Evolutionary conservation across 2,113 vertebrate species (phyloP), one percentile per base, ranked within the genome.

Genomic region (Rousettus leschenaultii): DNA sequence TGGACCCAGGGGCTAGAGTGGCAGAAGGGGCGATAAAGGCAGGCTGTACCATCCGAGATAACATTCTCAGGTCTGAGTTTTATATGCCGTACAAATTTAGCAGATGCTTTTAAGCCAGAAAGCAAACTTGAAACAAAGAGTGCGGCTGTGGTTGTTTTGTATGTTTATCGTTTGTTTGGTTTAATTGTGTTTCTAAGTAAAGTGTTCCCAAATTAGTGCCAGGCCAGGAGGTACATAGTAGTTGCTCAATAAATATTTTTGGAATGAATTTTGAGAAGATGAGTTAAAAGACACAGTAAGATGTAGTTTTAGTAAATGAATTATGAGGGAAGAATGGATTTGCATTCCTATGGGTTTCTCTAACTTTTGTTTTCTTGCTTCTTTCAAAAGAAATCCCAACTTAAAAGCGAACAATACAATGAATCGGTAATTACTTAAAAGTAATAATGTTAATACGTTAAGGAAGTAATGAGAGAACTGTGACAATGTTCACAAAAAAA

Each of bases 311-410:
- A 30, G 11, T 35, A 8, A 88, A 40, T 22, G 30, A 45, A 70
- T 51, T 30, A 15, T 15, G 70, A 18, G 0, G 6, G 16, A 15
- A 86, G 53, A 48, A 89, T 18, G 5, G 4, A 19, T 35, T 61
- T 71, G 6, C 38, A 71, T 75, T 77, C 15, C 19, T 63, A 2
- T 3, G 0, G 9, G 13, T 68, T 79, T 55, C 63, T 48, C 22
- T 70, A 57, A 59, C 6, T 74, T 77, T 55, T 43, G 8, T 13
- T 35, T 13, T n/a, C 61, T 28, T 26, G 3, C 38, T 88, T 88
- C 33, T 51, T 96, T 74, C 78, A 40, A 96, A 80, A 95, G 33
- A 91, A 95, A 68, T 24, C 33, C 30, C 55, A 92, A 57, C 2
- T 28, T 75, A 88, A 51, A 70, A 91, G 35, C 28, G 35, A 80